Percentiles rank a stretch among this genome's conserved stretches.
Conservation (phyloP, 2,797 vertebrate species). For the Syngnathus rostellatus region DNA sequence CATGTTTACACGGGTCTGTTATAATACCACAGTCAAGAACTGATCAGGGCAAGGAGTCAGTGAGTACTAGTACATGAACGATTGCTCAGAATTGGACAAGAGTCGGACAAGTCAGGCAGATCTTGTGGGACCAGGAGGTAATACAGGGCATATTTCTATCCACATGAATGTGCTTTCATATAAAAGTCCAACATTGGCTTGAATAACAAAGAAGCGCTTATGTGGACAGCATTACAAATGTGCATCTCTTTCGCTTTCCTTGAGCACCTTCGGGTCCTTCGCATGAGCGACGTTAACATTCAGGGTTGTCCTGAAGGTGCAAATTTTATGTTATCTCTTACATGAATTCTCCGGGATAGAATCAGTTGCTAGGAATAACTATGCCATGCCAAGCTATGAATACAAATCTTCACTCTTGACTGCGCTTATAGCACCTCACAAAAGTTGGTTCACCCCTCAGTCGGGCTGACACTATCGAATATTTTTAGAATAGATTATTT, state of each 20-base stretch:
- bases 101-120: neutral
- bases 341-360: neutral
- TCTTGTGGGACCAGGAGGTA: neutral
- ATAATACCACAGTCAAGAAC: no score
- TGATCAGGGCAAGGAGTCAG: no score
- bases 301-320: neutral
- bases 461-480: no score
- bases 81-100: no score
- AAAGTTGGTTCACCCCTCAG: neutral
- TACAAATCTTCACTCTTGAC: neutral
- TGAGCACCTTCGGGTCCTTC: neutral
- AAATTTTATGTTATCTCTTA: neutral
- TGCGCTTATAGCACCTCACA: neutral
- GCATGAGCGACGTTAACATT: neutral
- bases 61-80: no score
- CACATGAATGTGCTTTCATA: neutral
- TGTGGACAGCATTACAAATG: neutral
- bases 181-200: neutral
- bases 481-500: no score
- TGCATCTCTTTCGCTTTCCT: neutral
- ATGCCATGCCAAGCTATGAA: neutral
- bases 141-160: neutral
- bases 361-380: neutral
- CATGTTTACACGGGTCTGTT: no score
- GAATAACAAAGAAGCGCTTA: neutral